Percentiles rank a stretch among this genome's conserved stretches.
phyloP scores from a whole-genome alignment of 2,797 vertebrate genomes.

The Gastrophryne carolinensis region DNA sequence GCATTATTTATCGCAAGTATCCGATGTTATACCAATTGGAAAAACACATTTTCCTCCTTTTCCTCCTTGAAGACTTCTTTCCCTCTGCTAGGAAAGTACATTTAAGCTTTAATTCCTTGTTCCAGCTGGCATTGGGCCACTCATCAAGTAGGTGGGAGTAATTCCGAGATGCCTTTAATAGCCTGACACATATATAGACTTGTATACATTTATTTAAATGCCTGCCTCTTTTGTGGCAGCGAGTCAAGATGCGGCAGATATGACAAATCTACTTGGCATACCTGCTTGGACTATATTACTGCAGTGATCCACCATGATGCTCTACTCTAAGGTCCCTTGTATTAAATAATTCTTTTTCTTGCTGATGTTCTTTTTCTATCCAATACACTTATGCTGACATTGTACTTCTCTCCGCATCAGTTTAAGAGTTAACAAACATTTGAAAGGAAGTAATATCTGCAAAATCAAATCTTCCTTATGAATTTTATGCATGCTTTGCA shows the following conservation, averaged over 20 bases:
- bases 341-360: constrained; percentile 21
- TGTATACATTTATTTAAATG: constrained; percentile 46
- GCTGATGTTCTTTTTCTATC: background rate
- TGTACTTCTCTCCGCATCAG: background rate
- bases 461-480: background rate
- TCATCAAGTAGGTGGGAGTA: constrained; percentile 55
- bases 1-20: background rate
- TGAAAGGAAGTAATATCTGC: background rate
- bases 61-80: constrained; percentile 48
- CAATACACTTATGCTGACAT: background rate
- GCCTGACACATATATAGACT: background rate
- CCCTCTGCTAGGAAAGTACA: constrained; percentile 39
- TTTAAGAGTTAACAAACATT: background rate
- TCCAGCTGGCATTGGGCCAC: constrained; percentile 59
- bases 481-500: no score
- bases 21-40: constrained; percentile 5
- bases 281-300: constrained; percentile 52
- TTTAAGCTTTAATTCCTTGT: constrained; percentile 41
- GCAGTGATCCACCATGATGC: constrained; percentile 43
- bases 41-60: constrained; percentile 12
- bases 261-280: constrained; percentile 74
- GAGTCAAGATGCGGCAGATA: constrained; percentile 70
- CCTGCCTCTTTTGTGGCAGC: constrained; percentile 61
- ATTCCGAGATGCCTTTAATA: constrained; percentile 49
- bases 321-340: constrained; percentile 24